phyloP scores from a whole-genome alignment of 2,797 vertebrate genomes.

The Falco cherrug region DNA sequence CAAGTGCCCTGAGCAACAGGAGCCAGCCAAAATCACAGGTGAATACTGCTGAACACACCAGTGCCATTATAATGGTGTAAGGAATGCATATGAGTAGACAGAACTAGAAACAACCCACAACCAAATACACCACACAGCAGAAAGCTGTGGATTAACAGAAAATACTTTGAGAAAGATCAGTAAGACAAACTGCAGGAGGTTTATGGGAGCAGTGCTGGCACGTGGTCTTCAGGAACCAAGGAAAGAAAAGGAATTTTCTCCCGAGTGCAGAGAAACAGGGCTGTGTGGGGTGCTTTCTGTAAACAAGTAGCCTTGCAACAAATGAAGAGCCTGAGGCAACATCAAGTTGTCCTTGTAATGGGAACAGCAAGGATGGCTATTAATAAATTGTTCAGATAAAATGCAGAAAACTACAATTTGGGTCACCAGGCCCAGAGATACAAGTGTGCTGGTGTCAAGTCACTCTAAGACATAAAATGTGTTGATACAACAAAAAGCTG shows the following conservation, averaged over 20 bases:
- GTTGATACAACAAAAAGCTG: background rate
- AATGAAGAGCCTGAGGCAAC: fast-evolving
- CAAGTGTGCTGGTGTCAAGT: background rate
- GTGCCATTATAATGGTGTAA: background rate
- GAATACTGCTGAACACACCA: background rate
- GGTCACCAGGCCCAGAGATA: background rate
- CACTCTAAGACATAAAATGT: background rate
- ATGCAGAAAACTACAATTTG: background rate
- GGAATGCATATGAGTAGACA: background rate
- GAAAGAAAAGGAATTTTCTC: background rate
- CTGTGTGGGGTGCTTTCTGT: fast-evolving
- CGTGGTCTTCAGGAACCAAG: background rate
- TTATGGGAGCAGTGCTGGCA: background rate
- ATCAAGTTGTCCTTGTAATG: background rate
- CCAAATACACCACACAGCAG: background rate
- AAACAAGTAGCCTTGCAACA: background rate
- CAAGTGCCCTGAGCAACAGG: background rate
- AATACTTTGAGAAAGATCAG: background rate
- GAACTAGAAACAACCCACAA: background rate
- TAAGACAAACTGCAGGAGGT: background rate
- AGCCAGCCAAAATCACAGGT: background rate
- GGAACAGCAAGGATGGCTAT: background rate
- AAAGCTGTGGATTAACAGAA: background rate
- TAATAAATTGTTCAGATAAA: background rate
- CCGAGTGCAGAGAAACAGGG: background rate